Evolutionary conservation across 2,888 invertebrate species (phyloP).

Genomic region (Orthosia gracilis): DNA sequence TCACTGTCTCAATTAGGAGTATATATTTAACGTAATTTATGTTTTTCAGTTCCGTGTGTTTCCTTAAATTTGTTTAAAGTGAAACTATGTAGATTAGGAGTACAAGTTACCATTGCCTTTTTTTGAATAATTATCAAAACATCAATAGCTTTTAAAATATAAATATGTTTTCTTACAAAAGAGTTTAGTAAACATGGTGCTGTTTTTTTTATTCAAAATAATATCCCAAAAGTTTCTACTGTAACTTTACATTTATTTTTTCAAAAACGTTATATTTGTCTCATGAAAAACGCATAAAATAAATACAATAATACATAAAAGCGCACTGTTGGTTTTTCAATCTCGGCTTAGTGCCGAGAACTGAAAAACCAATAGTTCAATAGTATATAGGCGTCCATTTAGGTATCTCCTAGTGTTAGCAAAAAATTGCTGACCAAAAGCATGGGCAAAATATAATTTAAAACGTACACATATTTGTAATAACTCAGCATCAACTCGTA

Average conservation of each 20-base stretch:
- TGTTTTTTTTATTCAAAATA: constrained; percentile 8
- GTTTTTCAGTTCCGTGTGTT: constrained; percentile 1
- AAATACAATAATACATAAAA: no score
- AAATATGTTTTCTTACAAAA: constrained; percentile 34
- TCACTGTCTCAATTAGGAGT: constrained; percentile 18
- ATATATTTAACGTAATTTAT: constrained; percentile 30
- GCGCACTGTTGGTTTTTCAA: background rate
- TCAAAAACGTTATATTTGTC: background rate
- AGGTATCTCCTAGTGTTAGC: no score
- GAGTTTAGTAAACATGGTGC: background rate
- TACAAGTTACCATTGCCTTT: constrained; percentile 44
- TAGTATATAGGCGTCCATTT: no score
- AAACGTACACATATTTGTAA: background rate
- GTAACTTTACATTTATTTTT: background rate
- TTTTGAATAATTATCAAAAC: constrained; percentile 13
- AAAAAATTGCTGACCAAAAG: background rate
- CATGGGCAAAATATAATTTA: background rate
- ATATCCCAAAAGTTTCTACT: background rate
- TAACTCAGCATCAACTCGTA: background rate
- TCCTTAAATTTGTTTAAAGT: constrained; percentile 10
- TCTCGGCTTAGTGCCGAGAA: no score
- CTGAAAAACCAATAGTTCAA: no score
- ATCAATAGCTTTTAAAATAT: constrained; percentile 20
- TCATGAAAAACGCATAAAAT: no score
- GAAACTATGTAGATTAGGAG: constrained; percentile 23